Percentiles rank a stretch among this genome's conserved stretches.
These are phyloP conservation scores for Pitta sordida DNA, from an alignment of 2,113 vertebrate species.

Conservation along the genomic window DNA sequence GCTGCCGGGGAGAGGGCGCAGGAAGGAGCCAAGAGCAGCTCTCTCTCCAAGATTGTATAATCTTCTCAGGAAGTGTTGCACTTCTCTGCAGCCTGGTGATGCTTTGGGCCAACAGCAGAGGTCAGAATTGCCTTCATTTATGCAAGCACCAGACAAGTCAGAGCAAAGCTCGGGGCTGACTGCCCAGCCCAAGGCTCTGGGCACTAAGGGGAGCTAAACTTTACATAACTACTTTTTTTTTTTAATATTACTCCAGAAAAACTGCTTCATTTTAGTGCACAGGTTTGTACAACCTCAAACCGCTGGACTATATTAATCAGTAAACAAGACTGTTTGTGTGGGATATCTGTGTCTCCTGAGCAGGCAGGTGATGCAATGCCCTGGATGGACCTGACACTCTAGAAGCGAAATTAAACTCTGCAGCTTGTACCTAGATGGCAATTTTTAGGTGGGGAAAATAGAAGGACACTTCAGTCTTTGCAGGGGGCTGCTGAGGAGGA, in stretches of 20 bases:
- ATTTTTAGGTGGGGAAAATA: not conserved
- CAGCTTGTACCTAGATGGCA: not conserved
- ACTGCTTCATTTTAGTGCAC: not conserved
- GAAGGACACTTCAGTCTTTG: not conserved
- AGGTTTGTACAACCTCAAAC: not conserved
- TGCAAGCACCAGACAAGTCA: not conserved
- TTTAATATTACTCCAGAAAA: not conserved
- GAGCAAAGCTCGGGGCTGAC: not conserved
- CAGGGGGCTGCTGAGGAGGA: not conserved
- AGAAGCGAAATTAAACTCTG: not conserved
- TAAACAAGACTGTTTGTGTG: rapidly evolving
- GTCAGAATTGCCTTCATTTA: conserved; percentile 31
- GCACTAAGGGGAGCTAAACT: not conserved
- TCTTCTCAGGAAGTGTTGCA: not conserved
- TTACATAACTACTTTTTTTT: not conserved
- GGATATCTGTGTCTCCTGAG: not conserved
- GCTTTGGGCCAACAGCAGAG: conserved; percentile 27
- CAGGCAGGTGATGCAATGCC: not conserved
- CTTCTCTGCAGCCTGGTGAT: not conserved
- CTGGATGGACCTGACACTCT: not conserved
- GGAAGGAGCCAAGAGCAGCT: not conserved
- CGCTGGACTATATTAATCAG: not conserved
- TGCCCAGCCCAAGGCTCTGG: not conserved
- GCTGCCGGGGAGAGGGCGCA: not conserved
- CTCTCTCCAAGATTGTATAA: not conserved